Evolutionary conservation across 2,888 invertebrate genomes (phyloP), one percentile per base, ranked within the genome.

Genomic region (Eupithecia insigniata): DNA sequence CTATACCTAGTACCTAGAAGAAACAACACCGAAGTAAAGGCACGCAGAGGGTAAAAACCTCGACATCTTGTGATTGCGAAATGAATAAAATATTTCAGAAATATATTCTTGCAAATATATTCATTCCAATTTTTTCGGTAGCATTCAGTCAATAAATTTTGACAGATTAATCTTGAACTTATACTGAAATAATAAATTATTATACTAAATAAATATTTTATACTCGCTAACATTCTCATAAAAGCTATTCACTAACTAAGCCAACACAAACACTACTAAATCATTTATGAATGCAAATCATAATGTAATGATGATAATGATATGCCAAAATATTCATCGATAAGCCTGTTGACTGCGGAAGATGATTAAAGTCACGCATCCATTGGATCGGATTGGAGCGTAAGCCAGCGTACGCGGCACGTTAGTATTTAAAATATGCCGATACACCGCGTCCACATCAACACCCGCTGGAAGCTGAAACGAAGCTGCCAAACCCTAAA

Each of bases 41-140:
- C n/a, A 46, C 46, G 46, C n/a, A 46, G 46, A 46, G 46, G 46
- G n/a, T 46, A 46, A 46, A n/a, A 46, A 7, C n/a, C n/a, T 46
- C n/a, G n/a, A 8, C n/a, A n/a, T 46, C 46, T n/a, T 46, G 7
- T n/a, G 46, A 46, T 8, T n/a, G n/a, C 46, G 8, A 46, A 46
- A 46, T 0, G n/a, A 8, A 46, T n/a, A 46, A 46, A 46, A 46
- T 8, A 46, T 46, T 46, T 46, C 7, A n/a, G 46, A 46, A n/a
- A 46, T n/a, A 8, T 46, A 46, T n/a, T 46, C n/a, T 46, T 46
- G 46, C n/a, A 46, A 46, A n/a, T 8, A n/a, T n/a, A n/a, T n/a
- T n/a, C 3, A 2, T 46, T 8, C 2, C 7, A 43, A 16, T 18
- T 18, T n/a, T 46, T 46, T n/a, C 8, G n/a, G n/a, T 43, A 46